Conservation (phyloP, 2,113 vertebrate genomes). For the Pandion haliaetus region DNA sequence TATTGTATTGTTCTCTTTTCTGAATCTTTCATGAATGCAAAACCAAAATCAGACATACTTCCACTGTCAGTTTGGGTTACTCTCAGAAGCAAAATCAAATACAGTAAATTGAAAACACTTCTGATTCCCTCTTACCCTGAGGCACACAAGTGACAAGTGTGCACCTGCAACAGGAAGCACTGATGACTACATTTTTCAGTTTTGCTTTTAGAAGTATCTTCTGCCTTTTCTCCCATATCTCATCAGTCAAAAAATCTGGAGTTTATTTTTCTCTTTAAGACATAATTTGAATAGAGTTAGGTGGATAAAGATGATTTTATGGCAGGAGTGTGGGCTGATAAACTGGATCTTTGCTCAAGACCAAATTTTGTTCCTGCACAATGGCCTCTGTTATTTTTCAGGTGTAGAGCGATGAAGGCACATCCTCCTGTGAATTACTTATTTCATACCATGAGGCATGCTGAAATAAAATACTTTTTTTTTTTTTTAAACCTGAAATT, state of each 20-base stretch:
- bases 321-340: not conserved
- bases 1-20: not conserved
- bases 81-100: slow-evolving; percentile 31
- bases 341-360: not conserved
- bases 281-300: not conserved
- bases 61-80: not conserved
- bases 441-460: not conserved
- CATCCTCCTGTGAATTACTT: not conserved
- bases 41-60: not conserved
- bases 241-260: not conserved
- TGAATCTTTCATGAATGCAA: not conserved
- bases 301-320: not conserved
- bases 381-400: not conserved
- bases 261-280: not conserved
- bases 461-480: not conserved
- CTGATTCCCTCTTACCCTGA: not conserved
- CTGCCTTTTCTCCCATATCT: not conserved
- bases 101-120: not conserved
- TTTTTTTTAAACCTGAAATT: not conserved
- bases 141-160: not conserved
- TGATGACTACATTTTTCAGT: not conserved
- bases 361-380: not conserved
- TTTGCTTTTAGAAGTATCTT: not conserved
- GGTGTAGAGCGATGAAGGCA: not conserved
- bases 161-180: not conserved